Conservation (phyloP, 2,113 vertebrate genomes). For the Leiothrix lutea region DNA sequence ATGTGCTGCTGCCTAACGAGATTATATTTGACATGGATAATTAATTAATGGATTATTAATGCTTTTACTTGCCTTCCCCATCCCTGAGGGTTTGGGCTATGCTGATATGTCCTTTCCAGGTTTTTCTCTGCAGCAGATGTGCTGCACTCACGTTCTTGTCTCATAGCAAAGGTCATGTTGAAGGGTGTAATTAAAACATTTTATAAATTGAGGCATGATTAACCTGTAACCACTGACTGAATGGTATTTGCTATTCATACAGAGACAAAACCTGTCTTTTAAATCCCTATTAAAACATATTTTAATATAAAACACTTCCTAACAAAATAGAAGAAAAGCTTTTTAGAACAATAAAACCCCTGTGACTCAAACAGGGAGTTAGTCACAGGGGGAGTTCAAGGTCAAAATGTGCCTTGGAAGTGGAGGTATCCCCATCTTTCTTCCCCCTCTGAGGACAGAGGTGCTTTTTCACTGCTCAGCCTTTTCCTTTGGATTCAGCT, state of each 20-base stretch:
- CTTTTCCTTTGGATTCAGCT: neutral
- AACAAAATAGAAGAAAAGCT: neutral
- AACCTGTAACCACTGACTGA: neutral
- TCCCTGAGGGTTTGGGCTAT: neutral
- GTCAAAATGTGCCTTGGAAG: neutral
- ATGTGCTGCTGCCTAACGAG: neutral
- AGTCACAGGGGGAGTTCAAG: neutral
- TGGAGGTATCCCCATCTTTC: neutral
- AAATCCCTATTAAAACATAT: fast-evolving
- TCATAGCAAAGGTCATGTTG: neutral
- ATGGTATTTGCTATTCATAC: neutral
- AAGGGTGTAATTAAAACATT: neutral
- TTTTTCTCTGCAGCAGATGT: neutral
- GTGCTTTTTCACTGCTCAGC: neutral
- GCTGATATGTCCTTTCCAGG: neutral
- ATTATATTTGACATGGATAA: neutral
- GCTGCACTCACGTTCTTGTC: fast-evolving
- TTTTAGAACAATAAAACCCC: neutral
- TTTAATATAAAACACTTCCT: neutral
- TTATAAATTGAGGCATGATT: neutral
- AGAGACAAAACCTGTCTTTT: neutral
- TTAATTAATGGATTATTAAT: neutral
- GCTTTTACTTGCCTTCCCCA: neutral
- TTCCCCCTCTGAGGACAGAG: neutral
- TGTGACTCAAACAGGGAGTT: neutral